Base-by-base conservation (phyloP, 1,140 invertebrate genomes). In the Caenorhabditis latens region DNA sequence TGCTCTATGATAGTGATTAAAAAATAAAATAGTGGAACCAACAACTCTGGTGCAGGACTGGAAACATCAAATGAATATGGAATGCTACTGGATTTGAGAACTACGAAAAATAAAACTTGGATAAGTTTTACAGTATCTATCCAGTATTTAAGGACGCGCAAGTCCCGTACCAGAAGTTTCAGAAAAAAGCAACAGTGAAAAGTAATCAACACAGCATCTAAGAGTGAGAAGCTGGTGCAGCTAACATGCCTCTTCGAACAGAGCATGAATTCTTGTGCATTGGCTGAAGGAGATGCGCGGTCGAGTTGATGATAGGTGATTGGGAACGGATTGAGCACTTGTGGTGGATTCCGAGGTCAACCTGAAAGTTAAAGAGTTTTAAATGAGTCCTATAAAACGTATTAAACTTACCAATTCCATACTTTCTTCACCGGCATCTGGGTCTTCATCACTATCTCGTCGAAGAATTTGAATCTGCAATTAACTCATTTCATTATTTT, bases 401-500 rank as follows among this genome's bases (percentile, higher is more conserved):
- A 50, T 9, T 2, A 21, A 53, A 6, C 53, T 85, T 50, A 86
- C 86, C 71, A 86, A 32, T 83, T 86, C 86, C 86, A 86, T 83
- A 57, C 86, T 86, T n/a, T 86, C 86, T 43, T 86, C 86, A 7
- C 86, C 86, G 2, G 71, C 65, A 58, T 86, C 75, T 16, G 75
- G 75, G 24, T 86, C 86, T 57, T 86, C 86, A 57, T 86, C 86
- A 24, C 46, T 55, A 55, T 86, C 86, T 40, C 82, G 16, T 32
- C 86, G 71, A 11, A 86, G 24, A 40, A 86, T 86, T 83, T 86
- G 86, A 8, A 86, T 86, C 86, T 86, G 86, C 46, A 82, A 82
- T 55, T 58, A 50, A 63, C 32, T 57, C 19, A 9, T 40, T 21
- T 9, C 5, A 53, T 24, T 42, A 50, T 42, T 82, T 4, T 9